Evolutionary conservation across 2,888 invertebrate species (phyloP), one percentile per base, ranked within the genome.

Genomic region (Erebia aethiops): DNA sequence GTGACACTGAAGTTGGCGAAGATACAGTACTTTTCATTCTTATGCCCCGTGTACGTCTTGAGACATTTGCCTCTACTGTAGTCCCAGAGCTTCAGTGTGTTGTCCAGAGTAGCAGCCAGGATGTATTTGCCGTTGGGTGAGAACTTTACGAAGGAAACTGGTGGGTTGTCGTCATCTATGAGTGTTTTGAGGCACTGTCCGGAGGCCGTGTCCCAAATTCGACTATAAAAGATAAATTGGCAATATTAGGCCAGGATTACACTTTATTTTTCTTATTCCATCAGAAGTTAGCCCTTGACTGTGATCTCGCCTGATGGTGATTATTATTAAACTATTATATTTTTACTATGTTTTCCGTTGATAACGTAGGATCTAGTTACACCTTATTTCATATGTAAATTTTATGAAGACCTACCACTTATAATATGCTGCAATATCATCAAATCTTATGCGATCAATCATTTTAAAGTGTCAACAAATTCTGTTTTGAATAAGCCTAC

Each of bases 1-100:
- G 99, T 99, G 9, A 99, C 99, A 51, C 99, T 99, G 90, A 99
- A 99, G 91, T 99, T 99, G 63, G 99, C 99, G 88, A 99, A 99
- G 88, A 99, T 98, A 88, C 99, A 99, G 90, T 99, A 99, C 87
- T 99, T 99, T 90, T 99, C 99, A 89, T 99, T 99, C 89, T 98
- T 98, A 88, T 99, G 99, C 5, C 99, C 99, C 0, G 97, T 97
- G 85, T 99, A 99, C 0, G 99, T 99, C 93, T 99, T 99, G 70
- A 99, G 94, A 89, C 99, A 99, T 94, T 99, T 98, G 76, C 99
- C 99, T 94, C 99, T 98, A 75, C 98, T 98, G 91, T 99, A 99
- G 91, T 99, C 99, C 99, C 99, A 99, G 71, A 99, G 92, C 89
- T 99, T 99, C 18, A 99, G 94, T 1, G 99, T 99, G 89, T 99